phyloP scores from a whole-genome alignment of 2,113 vertebrate species.

The Labrus mixtus region DNA sequence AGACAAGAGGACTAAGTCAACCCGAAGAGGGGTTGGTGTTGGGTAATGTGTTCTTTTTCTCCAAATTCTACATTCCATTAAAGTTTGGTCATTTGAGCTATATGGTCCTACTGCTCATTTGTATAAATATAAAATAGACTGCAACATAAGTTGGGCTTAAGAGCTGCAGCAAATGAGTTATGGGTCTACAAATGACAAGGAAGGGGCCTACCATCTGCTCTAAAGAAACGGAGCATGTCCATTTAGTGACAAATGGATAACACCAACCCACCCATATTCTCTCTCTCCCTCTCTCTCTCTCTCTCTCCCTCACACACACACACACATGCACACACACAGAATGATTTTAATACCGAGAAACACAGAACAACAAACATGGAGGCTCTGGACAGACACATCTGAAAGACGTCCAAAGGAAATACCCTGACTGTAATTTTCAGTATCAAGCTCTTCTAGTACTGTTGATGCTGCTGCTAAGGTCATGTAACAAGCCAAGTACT shows the following conservation, averaged over 20 bases:
- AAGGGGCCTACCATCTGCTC: too few species aligned
- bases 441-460: not conserved
- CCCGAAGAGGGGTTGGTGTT: too few species aligned
- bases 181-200: too few species aligned
- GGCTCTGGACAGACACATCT: not conserved
- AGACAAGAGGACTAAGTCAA: too few species aligned
- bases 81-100: too few species aligned
- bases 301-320: too few species aligned
- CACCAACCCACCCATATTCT: not conserved
- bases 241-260: too few species aligned
- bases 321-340: too few species aligned
- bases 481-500: not conserved
- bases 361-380: slow-evolving; percentile 24
- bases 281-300: too few species aligned
- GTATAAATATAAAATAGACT: slow-evolving; percentile 16
- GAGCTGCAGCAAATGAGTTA: not conserved
- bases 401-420: not conserved
- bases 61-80: not conserved
- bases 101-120: too few species aligned
- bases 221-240: too few species aligned
- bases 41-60: slow-evolving; percentile 3
- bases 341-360: slow-evolving; percentile 30
- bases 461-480: not conserved
- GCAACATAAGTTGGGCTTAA: not conserved
- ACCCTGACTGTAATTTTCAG: not conserved